Base-by-base conservation (phyloP, 2,888 invertebrate genomes). In the Drosophila anomelani region DNA sequence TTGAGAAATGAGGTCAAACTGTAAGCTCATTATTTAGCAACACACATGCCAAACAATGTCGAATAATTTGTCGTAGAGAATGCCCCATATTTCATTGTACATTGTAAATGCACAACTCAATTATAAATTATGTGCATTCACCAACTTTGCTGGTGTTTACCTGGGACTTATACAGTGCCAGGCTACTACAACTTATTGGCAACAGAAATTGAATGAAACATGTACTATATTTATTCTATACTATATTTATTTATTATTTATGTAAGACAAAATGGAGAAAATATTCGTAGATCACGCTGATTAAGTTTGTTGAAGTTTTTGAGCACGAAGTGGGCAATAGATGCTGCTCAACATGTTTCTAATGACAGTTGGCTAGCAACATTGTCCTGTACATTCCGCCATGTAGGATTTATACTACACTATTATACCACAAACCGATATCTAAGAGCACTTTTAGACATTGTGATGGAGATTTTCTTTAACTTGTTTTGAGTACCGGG, bases 1-100 rank as follows among this genome's bases (percentile, higher is more conserved):
- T 75, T 76, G 62, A 75, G 46, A 76, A 89, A 74, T 87, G 74
- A 75, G 84, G 85, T 80, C 80, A 79, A 72, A 69, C 80, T 85
- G 70, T 66, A 82, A 49, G 64, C 70, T 70, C 74, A 86, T 86
- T 86, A 75, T 80, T 70, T 53, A 49, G 54, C 36, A 32, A 17
- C 34, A 46, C 49, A 55, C 29, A 57, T 57, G 49, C 58, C 58
- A 68, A 26, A 41, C 26, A 58, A 53, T 53, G 20, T 26, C 29
- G 39, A 44, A 39, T 38, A 54, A 64, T 43, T 55, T 73, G 54
- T 53, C 15, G 17, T n/a, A 44, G 13, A 46, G 47, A 20, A 71
- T 32, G 47, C 23, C 36, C 29, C 32, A 69, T 49, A 58, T 20
- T 43, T 71, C 41, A 56, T 23, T 23, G 9, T 6, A 32, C 41